Percentiles rank a stretch among this genome's conserved stretches.
phyloP scores from a whole-genome alignment of 2,113 vertebrate species.

The Hystrix brachyura region DNA sequence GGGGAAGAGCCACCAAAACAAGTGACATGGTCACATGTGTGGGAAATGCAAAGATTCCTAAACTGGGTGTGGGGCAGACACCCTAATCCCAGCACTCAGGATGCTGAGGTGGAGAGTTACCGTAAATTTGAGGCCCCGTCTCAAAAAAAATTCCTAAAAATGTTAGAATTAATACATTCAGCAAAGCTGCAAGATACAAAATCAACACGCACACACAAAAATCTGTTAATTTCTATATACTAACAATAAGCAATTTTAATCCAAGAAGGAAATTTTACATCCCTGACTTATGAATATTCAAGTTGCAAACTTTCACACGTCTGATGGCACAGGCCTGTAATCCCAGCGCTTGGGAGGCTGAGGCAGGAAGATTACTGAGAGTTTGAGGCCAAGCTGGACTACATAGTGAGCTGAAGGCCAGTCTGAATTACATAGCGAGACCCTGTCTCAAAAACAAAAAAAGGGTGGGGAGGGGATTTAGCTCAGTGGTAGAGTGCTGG shows the following conservation, averaged over 20 bases:
- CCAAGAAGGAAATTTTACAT: background rate
- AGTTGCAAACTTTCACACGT: no score
- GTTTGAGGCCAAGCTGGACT: background rate
- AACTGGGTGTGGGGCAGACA: no score
- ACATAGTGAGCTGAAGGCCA: background rate
- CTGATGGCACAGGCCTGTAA: background rate
- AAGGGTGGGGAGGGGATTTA: background rate
- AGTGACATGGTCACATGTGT: background rate
- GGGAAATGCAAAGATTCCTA: background rate
- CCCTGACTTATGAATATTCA: no score
- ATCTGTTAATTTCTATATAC: background rate
- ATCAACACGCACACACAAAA: background rate
- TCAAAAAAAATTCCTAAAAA: background rate
- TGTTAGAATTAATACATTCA: background rate
- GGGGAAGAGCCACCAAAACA: background rate
- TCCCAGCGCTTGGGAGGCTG: background rate
- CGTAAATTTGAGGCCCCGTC: background rate
- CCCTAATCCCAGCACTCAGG: no score
- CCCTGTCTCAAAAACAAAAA: background rate
- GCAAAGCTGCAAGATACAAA: background rate
- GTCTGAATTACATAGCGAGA: background rate
- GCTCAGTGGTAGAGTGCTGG: background rate
- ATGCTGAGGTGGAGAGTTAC: background rate
- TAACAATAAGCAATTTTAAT: background rate
- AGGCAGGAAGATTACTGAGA: background rate